A percentile compares a stretch with the other conserved stretches of the same genome.
These are phyloP conservation scores for Spermophilus dauricus DNA, from an alignment of 2,113 vertebrate species.

Conservation along the genomic window DNA sequence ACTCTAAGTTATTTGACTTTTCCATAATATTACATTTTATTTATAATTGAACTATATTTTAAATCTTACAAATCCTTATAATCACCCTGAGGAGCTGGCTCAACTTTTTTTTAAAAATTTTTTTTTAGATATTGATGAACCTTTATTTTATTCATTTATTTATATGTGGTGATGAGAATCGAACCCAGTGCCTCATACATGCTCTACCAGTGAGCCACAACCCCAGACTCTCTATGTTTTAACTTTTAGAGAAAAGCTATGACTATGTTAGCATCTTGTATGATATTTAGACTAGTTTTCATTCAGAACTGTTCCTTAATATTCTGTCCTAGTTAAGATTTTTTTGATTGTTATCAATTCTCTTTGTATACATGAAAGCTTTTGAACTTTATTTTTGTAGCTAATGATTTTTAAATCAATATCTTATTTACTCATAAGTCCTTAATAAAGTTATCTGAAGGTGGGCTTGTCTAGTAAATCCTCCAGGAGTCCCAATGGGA, in stretches of 20 bases:
- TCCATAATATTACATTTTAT: background rate
- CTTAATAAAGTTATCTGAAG: conserved; percentile 34
- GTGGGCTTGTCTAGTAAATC: background rate
- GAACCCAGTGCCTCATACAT: too few species aligned
- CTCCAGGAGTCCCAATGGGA: background rate
- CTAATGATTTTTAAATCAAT: conserved; percentile 47
- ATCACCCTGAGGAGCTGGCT: background rate
- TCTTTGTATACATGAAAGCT: background rate
- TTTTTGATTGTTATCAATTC: background rate
- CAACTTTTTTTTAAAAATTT: too few species aligned
- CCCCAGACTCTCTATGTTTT: background rate
- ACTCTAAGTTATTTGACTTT: conserved; percentile 33
- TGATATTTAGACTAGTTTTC: background rate
- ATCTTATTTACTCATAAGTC: background rate
- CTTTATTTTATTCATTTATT: too few species aligned
- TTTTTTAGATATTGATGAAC: too few species aligned
- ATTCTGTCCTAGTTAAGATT: background rate
- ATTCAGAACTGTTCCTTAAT: background rate
- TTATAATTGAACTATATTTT: background rate
- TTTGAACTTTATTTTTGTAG: background rate
- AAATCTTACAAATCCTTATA: background rate
- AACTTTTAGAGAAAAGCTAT: background rate
- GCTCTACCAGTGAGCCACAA: too few species aligned
- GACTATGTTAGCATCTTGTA: background rate
- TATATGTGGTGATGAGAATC: too few species aligned